Evolutionary conservation across 2,888 invertebrate species (phyloP).

Genomic region (Deilephila porcellus): DNA sequence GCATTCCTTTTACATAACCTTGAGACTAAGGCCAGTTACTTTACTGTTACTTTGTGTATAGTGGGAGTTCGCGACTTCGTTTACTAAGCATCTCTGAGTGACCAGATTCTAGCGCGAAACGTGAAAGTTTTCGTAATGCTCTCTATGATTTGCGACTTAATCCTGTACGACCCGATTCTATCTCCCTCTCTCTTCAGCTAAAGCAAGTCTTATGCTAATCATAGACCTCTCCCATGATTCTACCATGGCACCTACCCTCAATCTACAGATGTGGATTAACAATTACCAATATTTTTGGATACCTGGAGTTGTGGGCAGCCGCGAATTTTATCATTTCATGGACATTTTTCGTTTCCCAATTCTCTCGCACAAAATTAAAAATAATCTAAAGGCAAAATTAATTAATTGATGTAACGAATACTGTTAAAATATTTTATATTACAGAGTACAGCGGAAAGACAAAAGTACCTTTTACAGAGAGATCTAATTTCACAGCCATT

Average conservation of each 20-base stretch:
- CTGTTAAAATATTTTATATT: background rate
- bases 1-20: conserved; percentile 22
- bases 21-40: background rate
- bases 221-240: too few relatives aligned
- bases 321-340: too few relatives aligned
- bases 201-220: too few relatives aligned
- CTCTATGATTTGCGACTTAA: too few relatives aligned
- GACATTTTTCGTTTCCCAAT: too few relatives aligned
- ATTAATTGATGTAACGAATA: background rate
- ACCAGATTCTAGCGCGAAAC: background rate
- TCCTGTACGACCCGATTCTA: too few relatives aligned
- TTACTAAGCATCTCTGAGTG: background rate
- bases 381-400: background rate
- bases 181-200: too few relatives aligned
- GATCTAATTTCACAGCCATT: conserved; percentile 43
- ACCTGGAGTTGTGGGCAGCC: too few relatives aligned
- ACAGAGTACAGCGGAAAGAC: conserved; percentile 10
- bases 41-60: conserved; percentile 19
- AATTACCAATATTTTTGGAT: too few relatives aligned
- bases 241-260: too few relatives aligned
- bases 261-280: too few relatives aligned
- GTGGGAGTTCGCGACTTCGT: background rate
- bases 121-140: background rate
- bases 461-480: conserved; percentile 33
- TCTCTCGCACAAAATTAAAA: too few relatives aligned